Evolutionary conservation across 2,113 vertebrate genomes (phyloP).

Genomic region (Sceloporus undulatus): DNA sequence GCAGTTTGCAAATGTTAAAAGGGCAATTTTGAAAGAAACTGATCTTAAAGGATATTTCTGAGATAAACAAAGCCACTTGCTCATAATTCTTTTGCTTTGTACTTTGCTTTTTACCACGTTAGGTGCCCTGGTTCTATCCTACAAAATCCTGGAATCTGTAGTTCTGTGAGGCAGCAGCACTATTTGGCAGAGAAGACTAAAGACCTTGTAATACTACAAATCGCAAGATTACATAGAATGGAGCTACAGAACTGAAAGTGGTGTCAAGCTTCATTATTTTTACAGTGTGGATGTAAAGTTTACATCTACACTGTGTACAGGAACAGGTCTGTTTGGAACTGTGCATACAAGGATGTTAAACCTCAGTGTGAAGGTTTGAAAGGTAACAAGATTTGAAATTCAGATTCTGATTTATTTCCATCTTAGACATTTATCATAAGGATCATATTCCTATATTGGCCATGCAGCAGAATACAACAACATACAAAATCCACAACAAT

Average conservation of each 20-base stretch:
- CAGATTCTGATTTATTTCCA: background rate
- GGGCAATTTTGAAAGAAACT: slow-evolving; percentile 35
- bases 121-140: too few species aligned
- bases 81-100: slow-evolving; percentile 18
- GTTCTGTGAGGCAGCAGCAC: too few species aligned
- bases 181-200: too few species aligned
- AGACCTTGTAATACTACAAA: too few species aligned
- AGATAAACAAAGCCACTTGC: background rate
- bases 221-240: too few species aligned
- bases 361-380: background rate
- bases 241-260: too few species aligned
- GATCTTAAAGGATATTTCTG: background rate
- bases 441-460: background rate
- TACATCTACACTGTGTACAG: too few species aligned
- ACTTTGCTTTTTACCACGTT: background rate
- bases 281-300: too few species aligned
- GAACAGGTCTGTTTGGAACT: background rate
- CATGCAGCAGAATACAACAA: too few species aligned
- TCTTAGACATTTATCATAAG: background rate
- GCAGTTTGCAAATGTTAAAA: slow-evolving; percentile 50
- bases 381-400: background rate
- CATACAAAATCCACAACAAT: too few species aligned
- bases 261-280: too few species aligned
- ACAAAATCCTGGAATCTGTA: too few species aligned
- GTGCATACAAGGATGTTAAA: background rate